Percentiles rank a stretch among this genome's conserved stretches.
Evolutionary conservation across 2,888 invertebrate genomes (phyloP).

Genomic region (Ornithoptera priamus): DNA sequence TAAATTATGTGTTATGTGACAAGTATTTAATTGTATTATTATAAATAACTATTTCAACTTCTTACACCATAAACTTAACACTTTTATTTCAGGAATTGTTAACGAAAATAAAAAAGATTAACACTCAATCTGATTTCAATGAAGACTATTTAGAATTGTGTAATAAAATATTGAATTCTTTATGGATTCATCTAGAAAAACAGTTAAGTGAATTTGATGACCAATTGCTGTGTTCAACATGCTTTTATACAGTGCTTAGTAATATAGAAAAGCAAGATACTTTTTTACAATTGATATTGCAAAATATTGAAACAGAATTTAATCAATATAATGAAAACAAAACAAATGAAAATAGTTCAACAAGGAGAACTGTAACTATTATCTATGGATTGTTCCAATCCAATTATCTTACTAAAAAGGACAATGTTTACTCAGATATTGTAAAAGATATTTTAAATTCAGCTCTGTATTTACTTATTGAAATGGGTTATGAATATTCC

Average conservation of each 20-base stretch:
- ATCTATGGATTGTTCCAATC: conserved; percentile 74
- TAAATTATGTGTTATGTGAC: too few relatives aligned
- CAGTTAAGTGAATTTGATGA: conserved; percentile 59
- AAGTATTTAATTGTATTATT: not conserved
- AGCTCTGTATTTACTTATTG: conserved; percentile 51
- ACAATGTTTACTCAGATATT: conserved; percentile 24
- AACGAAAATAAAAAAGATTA: conserved; percentile 43
- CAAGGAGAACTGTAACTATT: conserved; percentile 50
- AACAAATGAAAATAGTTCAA: conserved; percentile 35
- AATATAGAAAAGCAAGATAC: conserved; percentile 44
- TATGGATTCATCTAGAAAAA: conserved; percentile 57
- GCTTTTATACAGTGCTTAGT: conserved; percentile 58
- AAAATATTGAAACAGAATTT: conserved; percentile 45
- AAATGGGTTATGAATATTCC: conserved; percentile 74
- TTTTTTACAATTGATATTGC: conserved; percentile 47
- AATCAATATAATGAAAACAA: conserved; percentile 29
- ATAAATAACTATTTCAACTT: not conserved
- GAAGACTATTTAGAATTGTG: conserved; percentile 38
- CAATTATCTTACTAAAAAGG: conserved; percentile 47
- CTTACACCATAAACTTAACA: not conserved
- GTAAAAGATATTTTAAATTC: conserved; percentile 42
- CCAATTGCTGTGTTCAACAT: conserved; percentile 66
- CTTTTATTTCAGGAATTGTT: conserved; percentile 54
- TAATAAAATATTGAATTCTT: conserved; percentile 44
- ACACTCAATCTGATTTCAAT: conserved; percentile 13